Base-by-base conservation (phyloP, 2,113 vertebrate genomes). In the Pluvianellus socialis region DNA sequence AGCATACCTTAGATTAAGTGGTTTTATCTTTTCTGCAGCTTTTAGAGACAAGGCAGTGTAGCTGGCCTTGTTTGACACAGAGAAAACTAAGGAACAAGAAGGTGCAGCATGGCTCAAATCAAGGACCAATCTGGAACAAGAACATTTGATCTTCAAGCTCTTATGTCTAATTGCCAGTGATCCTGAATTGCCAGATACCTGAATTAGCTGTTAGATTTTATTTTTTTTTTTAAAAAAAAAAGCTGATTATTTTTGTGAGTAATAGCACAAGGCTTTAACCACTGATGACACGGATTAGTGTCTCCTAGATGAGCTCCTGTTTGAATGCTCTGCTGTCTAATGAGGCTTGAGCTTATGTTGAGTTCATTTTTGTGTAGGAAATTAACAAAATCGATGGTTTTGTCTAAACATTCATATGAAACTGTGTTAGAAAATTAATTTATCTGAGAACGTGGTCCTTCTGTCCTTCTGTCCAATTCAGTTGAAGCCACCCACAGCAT, bases 331-430 rank as follows among this genome's bases (percentile, higher is more conserved):
- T 49, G 33, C 19, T 40, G 6, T 18, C 47, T 44, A 42, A 42
- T 0, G 3, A 35, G 3, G 11, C 18, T 71, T 53, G 14, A 62
- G 5, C 5, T 81, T 45, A 52, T 23, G 8, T 2, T 21, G 10
- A 53, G 16, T 55, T 38, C 6, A 22, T 40, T 42, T 71, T 84
- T 56, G 22, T 49, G 5, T 14, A 26, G 16, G 18, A 53, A 94
- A 49, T 38, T 9, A 40, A 63, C 19, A 70, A 63, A 73, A 49
- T n/a, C 7, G 49, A 24, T 63, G 3, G 17, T 58, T 74, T 61
- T 61, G 40, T 49, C 33, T 55, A 32, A 84, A 58, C 4, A n/a
- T 42, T 62, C 0, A 0, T 12, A 50, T 50, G 49, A 50, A 50
- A 24, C 49, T 50, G 49, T 20, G 49, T 20, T 24, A 11, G 32